A percentile compares a stretch with the other conserved stretches of the same genome.
phyloP scores from a whole-genome alignment of 92 coral and sea anemone genomes.

The Phenganax stokvisi region DNA sequence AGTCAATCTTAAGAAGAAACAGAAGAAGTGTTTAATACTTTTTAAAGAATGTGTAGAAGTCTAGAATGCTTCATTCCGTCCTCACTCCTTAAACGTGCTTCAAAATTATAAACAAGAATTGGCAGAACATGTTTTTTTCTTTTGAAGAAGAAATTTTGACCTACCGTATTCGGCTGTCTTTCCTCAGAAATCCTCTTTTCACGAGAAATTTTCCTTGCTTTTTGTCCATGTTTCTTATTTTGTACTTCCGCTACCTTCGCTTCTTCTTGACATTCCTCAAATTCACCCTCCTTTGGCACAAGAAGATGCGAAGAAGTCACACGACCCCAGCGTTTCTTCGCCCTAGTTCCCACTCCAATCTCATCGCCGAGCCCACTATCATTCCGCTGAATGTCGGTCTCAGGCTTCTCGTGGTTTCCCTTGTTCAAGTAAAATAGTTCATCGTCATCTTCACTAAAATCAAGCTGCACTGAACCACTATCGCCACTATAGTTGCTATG shows the following conservation, averaged over 20 bases:
- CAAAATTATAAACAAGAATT: too few species aligned
- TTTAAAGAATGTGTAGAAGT: too few species aligned
- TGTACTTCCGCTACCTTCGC: constrained; percentile 39
- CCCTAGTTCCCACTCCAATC: constrained; percentile 48
- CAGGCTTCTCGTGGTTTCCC: constrained; percentile 48
- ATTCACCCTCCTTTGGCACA: constrained; percentile 53
- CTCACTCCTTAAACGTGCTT: not conserved
- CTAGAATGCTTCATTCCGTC: not conserved
- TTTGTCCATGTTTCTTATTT: not conserved
- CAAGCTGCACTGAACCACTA: constrained; percentile 94
- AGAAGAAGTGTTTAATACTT: not conserved
- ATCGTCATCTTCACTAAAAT: constrained; percentile 50
- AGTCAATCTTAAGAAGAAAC: constrained; percentile 59
- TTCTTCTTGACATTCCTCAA: constrained; percentile 35
- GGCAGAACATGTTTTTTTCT: too few species aligned
- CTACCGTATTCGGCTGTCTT: constrained; percentile 20
- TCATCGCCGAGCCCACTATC: constrained; percentile 98
- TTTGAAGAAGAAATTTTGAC: not conserved
- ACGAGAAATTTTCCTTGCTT: constrained; percentile 14
- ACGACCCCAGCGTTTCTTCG: constrained; percentile 70
- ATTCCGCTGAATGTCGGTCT: constrained; percentile 78
- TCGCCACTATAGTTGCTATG: constrained; percentile 91
- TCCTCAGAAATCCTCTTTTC: constrained; percentile 19
- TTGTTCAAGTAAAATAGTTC: constrained; percentile 24
- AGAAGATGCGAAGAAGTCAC: constrained; percentile 87